Base-by-base conservation (phyloP, 1,140 invertebrate species). In the Choristoneura fumiferana region DNA sequence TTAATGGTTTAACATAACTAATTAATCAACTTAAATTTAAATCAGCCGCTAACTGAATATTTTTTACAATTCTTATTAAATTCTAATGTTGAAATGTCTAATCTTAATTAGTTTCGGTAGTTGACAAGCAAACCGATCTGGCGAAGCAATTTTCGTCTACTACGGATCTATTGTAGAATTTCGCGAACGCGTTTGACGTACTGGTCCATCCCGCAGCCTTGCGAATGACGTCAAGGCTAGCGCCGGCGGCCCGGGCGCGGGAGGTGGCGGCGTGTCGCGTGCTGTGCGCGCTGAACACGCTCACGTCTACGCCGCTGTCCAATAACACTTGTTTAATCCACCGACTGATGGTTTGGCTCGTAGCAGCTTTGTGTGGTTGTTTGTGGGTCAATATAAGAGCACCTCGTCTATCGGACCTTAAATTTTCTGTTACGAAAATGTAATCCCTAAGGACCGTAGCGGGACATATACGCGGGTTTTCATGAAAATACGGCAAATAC, bases 241-340 rank as follows among this genome's bases (percentile, higher is more conserved):
- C n/a, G 55, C 67, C 60, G 60, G 61, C 14, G 65, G 56, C n/a
- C n/a, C 2, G 22, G 22, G 2, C 22, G 22, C 22, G 2, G 22
- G 22, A 29, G 22, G 22, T 29, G 22, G 22, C 2, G 22, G 22
- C 22, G 22, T 77, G 74, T 2, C 74, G 59, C 29, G 67, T 73
- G 38, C 61, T 65, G 33, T 78, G 65, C n/a, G 63, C 63, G 0
- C 63, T 57, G 40, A 67, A 69, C 45, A 62, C 35, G 0, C 18
- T 37, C 0, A 58, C 65, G 53, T 72, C 64, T 3, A 78, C 45
- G 4, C 73, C 71, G 36, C 63, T 58, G 6, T 60, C 37, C 12
- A 29, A 35, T 10, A 74, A 34, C 37, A 53, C 59, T 10, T 54
- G 43, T 54, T 67, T 70, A 34, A 76, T 72, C 73, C 76, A 78